These are phyloP conservation scores for Apostichopus leukothele DNA, from an alignment of 53 echinoderm and acorn worm genomes.

Conservation along the genomic window DNA sequence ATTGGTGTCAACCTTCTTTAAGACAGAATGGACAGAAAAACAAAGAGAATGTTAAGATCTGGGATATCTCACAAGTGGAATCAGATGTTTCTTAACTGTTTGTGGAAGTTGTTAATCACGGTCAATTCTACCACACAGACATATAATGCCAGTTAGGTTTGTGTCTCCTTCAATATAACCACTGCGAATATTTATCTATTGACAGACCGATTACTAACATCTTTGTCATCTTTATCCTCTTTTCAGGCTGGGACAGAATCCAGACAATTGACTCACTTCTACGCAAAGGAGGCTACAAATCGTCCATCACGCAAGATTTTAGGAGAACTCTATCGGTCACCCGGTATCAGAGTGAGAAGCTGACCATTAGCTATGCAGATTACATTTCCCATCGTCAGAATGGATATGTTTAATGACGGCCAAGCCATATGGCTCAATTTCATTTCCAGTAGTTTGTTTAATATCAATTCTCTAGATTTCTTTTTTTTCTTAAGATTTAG, in stretches of 20 bases:
- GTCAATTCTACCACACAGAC: background rate
- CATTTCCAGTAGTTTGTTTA: conserved; percentile 10
- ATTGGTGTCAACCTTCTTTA: no score
- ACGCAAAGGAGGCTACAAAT: conserved; percentile 95
- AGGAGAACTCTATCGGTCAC: conserved; percentile 90
- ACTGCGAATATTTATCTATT: no score
- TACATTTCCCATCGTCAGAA: conserved; percentile 70
- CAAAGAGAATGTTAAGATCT: no score
- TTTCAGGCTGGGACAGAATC: conserved; percentile 86
- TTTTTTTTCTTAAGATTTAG: background rate
- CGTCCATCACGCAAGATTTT: conserved; percentile 83
- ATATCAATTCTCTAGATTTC: background rate
- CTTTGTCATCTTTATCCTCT: background rate
- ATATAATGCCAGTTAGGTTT: background rate
- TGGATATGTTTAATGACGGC: conserved; percentile 85
- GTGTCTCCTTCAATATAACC: no score
- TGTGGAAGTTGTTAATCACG: no score
- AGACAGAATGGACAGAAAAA: no score
- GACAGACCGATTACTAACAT: no score
- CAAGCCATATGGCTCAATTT: conserved; percentile 39
- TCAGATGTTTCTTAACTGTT: no score
- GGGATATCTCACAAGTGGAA: no score
- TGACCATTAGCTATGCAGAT: conserved; percentile 87
- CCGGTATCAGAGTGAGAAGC: conserved; percentile 96
- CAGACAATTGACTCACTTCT: conserved; percentile 95